Percentiles rank a stretch among this genome's conserved stretches.
These are phyloP conservation scores for Pachyramphus minor DNA, from an alignment of 2,113 vertebrate genomes.

Conservation along the genomic window DNA sequence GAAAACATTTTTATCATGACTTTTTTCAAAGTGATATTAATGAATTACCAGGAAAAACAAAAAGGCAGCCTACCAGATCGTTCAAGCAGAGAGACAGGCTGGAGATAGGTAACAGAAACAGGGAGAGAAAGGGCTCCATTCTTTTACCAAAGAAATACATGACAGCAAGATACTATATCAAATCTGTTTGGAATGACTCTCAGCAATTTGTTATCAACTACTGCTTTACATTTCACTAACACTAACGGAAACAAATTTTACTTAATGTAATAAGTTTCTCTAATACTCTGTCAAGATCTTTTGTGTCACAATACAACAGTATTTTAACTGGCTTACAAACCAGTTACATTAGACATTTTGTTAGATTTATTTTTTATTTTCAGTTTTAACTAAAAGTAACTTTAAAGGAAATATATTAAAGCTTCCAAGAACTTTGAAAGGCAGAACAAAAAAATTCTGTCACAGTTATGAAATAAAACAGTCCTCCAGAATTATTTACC, in stretches of 20 bases:
- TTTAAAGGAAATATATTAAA: neutral
- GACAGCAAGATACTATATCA: neutral
- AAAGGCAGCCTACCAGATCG: neutral
- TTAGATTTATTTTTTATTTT: neutral
- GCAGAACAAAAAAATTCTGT: neutral
- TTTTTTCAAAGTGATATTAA: neutral
- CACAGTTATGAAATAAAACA: neutral
- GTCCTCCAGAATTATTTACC: neutral
- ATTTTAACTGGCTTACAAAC: neutral
- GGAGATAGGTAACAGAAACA: neutral
- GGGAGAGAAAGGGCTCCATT: neutral
- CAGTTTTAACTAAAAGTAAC: neutral
- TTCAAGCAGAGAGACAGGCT: neutral
- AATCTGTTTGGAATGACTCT: neutral
- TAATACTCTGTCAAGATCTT: neutral
- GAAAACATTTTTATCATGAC: slow-evolving; percentile 1
- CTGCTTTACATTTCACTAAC: neutral
- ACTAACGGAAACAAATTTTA: neutral
- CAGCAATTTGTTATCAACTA: neutral
- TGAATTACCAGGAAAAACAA: neutral
- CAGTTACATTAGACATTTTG: neutral
- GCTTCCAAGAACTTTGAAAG: neutral
- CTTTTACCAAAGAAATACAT: neutral
- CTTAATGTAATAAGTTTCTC: neutral
- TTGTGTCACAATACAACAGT: neutral